Conservation (phyloP, 1,140 invertebrate genomes). For the Odontomachus brunneus region DNA sequence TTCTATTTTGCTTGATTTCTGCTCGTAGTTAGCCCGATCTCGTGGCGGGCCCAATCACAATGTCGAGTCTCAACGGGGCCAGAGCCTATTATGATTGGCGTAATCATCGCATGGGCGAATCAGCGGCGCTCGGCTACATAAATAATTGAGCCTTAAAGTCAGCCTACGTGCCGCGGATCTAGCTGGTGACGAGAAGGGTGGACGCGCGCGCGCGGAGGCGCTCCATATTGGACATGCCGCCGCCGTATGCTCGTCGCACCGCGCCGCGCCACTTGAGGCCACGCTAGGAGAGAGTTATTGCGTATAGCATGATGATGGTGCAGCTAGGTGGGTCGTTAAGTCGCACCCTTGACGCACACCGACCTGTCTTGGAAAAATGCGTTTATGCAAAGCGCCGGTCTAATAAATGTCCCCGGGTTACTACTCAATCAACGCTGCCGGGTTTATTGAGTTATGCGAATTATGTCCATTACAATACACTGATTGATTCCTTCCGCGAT, state of each 20-base stretch:
- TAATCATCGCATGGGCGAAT: slow-evolving; percentile 68
- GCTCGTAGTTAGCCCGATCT: slow-evolving; percentile 63
- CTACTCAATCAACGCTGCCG: slow-evolving; percentile 60
- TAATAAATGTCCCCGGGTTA: slow-evolving; percentile 54
- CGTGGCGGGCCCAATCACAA: slow-evolving; percentile 63
- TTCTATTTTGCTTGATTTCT: slow-evolving; percentile 72
- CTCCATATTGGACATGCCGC: slow-evolving; percentile 55
- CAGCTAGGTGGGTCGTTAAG: slow-evolving; percentile 52
- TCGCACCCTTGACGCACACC: slow-evolving; percentile 21
- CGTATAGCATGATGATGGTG: slow-evolving; percentile 60
- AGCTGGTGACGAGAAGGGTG: slow-evolving; percentile 32
- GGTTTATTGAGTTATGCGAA: slow-evolving; percentile 40
- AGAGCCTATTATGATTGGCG: slow-evolving; percentile 67
- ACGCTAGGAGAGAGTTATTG: slow-evolving; percentile 62
- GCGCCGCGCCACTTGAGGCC: neutral
- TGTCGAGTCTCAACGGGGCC: slow-evolving; percentile 38
- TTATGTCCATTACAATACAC: slow-evolving; percentile 32
- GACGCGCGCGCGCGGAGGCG: slow-evolving; percentile 32
- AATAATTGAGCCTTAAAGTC: slow-evolving; percentile 72
- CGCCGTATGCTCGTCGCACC: slow-evolving; percentile 20
- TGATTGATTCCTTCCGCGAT: slow-evolving; percentile 42
- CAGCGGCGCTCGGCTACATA: slow-evolving; percentile 60
- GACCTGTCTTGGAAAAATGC: slow-evolving; percentile 30
- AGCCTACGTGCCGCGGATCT: slow-evolving; percentile 54
- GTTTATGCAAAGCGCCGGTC: slow-evolving; percentile 52